Conservation (phyloP, 2,113 vertebrate species). For the Nibea albiflora region DNA sequence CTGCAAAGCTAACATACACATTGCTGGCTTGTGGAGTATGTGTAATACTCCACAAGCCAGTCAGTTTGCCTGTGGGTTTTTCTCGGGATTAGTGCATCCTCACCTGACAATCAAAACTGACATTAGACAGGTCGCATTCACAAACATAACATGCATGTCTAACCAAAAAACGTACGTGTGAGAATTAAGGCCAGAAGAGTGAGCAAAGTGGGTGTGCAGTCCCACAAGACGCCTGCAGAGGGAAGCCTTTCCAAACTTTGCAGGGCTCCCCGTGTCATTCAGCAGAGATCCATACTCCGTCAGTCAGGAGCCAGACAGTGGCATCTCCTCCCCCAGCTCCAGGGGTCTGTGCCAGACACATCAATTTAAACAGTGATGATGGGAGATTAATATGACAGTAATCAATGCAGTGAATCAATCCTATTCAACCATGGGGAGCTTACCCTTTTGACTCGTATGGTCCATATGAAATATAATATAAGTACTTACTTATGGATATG, state of each 20-base stretch:
- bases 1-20: not conserved
- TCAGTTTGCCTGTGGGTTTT: not conserved
- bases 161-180: not conserved
- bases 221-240: constrained; percentile 47
- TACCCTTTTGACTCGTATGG: not conserved
- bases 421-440: not conserved
- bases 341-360: constrained; percentile 14
- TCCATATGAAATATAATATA: not conserved
- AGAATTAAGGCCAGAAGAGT: not conserved
- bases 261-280: not conserved
- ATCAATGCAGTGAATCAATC: constrained; percentile 9
- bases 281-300: not conserved
- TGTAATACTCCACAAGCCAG: no score
- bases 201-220: constrained; percentile 4
- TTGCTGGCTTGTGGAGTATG: no score
- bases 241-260: constrained; percentile 29
- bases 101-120: no score
- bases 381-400: constrained; percentile 3
- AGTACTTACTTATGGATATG: not conserved
- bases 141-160: not conserved
- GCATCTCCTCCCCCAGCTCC: constrained; percentile 7
- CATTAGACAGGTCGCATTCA: not conserved
- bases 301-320: constrained; percentile 16
- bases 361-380: constrained; percentile 14
- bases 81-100: no score